Base-by-base conservation (phyloP, 2,113 vertebrate genomes). In the Cromileptes altivelis region DNA sequence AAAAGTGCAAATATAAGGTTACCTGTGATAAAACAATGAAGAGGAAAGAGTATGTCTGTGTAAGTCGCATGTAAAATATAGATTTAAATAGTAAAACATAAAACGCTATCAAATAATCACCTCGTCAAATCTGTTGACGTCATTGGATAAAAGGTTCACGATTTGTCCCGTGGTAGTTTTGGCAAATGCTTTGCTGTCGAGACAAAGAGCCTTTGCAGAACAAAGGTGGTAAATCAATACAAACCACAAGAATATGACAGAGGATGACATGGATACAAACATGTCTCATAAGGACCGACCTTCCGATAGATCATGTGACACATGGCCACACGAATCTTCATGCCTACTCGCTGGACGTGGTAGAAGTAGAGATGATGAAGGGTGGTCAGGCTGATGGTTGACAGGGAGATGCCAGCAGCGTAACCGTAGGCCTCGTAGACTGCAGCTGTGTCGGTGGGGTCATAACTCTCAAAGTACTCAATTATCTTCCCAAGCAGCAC, bases 111-210 rank as follows among this genome's bases (percentile, higher is more conserved):
- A 69, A 5, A 55, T 55, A 50, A 49, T 84, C 75, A 98, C 97
- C 96, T 99, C 97, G 85, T 99, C 97, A 91, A 98, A 99, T 89
- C 96, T 98, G 96, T 97, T 98, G 91, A 98, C 97, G 18, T 99
- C 97, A 0, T 98, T 98, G 75, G 97, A 98, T 78, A 99, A 92
- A 33, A 99, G 96, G 80, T 98, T 99, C 42, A 99, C 97, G 60
- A 98, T 97, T 84, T 99, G 97, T 71, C 97, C 97, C 1, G 97
- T 97, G 70, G 97, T 98, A 0, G 97, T 99, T 95, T 97, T 95
- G 53, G 95, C 92, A 94, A 98, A 92, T 17, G 97, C 97, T 45
- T 60, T 13, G 3, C 95, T 97, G 89, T 94, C 97, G 56, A 99
- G 95, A 88, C 95, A 95, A 77, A 99, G 97, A 1, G 97, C 97